Conservation (phyloP, 2,888 invertebrate genomes). For the Pegoplata infirma region DNA sequence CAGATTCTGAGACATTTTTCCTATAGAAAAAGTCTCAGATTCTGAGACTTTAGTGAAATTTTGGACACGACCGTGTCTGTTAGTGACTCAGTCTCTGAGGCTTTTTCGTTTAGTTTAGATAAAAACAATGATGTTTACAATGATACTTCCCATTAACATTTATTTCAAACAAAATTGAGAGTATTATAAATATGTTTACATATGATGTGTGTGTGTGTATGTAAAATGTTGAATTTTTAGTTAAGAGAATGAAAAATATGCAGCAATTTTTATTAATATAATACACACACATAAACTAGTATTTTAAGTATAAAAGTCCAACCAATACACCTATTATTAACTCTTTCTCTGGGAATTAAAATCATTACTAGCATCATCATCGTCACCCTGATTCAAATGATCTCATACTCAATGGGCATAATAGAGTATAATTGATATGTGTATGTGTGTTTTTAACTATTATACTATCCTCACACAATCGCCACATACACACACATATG, state of each 20-base stretch:
- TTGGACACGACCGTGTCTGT: too few relatives aligned
- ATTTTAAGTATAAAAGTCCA: not conserved
- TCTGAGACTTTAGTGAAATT: too few relatives aligned
- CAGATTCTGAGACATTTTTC: too few relatives aligned
- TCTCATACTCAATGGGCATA: constrained; percentile 55
- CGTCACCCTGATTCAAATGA: constrained; percentile 57
- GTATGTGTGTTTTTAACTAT: constrained; percentile 21
- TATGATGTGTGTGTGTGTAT: constrained; percentile 1
- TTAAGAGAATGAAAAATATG: constrained; percentile 51
- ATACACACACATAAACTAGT: constrained; percentile 23
- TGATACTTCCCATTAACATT: constrained; percentile 47
- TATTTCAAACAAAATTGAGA: constrained; percentile 48
- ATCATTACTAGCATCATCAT: constrained; percentile 1
- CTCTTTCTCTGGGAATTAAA: constrained; percentile 36
- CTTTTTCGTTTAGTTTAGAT: too few relatives aligned
- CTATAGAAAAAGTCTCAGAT: too few relatives aligned
- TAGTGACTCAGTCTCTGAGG: too few relatives aligned
- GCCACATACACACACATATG: constrained; percentile 27
- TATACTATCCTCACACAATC: constrained; percentile 3
- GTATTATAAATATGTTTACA: constrained; percentile 32
- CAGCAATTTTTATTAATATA: constrained; percentile 49
- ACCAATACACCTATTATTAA: constrained; percentile 52
- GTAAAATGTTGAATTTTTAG: constrained; percentile 32
- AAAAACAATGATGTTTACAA: too few relatives aligned
- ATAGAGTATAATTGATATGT: constrained; percentile 16